Evolutionary conservation across 2,888 invertebrate species (phyloP).

Genomic region (Acrobasis repandana): DNA sequence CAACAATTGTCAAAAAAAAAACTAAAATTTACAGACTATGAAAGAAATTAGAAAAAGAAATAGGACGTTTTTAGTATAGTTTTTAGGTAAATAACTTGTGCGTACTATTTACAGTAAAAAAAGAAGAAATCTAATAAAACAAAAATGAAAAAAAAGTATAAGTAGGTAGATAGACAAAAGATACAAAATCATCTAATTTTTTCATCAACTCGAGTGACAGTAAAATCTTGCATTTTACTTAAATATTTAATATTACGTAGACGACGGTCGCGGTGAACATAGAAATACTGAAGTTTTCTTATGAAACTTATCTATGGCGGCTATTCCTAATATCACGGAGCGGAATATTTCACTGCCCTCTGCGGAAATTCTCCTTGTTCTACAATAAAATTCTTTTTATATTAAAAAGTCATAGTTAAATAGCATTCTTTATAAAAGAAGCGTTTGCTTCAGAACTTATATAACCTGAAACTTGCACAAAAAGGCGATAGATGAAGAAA

Average conservation of each 20-base stretch:
- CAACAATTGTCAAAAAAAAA: no score
- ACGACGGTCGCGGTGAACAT: background rate
- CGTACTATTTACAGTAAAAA: no score
- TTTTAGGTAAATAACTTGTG: no score
- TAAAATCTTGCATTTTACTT: background rate
- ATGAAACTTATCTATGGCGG: slow-evolving; percentile 19
- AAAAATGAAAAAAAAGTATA: no score
- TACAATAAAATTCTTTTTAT: slow-evolving; percentile 10
- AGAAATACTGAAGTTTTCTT: slow-evolving; percentile 14
- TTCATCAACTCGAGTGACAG: background rate
- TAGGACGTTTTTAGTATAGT: no score
- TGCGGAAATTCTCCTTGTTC: slow-evolving; percentile 4
- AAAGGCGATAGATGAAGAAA: no score
- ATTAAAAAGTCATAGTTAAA: background rate
- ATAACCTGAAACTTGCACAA: background rate
- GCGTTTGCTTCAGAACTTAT: background rate
- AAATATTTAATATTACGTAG: background rate
- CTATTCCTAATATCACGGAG: slow-evolving; percentile 12
- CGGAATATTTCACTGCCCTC: slow-evolving; percentile 12
- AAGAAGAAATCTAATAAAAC: no score
- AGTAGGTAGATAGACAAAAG: no score
- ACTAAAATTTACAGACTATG: no score
- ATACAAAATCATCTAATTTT: background rate
- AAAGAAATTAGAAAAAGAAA: no score
- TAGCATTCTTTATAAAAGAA: background rate